Conservation (phyloP, 2,113 vertebrate species). For the Pedetes capensis region DNA sequence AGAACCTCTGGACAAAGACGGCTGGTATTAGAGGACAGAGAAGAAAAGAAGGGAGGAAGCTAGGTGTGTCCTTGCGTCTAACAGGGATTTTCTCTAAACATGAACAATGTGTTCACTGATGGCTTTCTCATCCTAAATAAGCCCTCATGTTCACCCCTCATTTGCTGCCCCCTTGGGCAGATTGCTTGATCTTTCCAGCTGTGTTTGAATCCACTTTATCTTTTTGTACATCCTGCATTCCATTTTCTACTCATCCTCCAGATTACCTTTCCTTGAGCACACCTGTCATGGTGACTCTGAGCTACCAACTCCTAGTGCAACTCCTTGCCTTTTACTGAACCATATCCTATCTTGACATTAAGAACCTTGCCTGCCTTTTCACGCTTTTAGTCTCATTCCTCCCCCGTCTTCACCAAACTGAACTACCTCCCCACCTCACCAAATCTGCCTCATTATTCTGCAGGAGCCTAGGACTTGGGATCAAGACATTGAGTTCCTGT, state of each 20-base stretch:
- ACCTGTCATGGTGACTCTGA: too few relatives aligned
- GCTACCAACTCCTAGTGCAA: not conserved
- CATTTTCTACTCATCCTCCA: too few relatives aligned
- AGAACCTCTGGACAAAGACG: too few relatives aligned
- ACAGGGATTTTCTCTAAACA: not conserved
- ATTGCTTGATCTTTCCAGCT: too few relatives aligned
- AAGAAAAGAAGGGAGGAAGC: not conserved
- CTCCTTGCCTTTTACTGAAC: not conserved
- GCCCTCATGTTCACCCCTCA: not conserved
- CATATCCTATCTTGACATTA: rapidly evolving
- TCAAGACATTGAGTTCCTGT: not conserved
- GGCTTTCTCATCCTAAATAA: not conserved
- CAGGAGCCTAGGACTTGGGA: not conserved
- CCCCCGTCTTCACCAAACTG: not conserved
- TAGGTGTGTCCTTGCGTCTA: not conserved
- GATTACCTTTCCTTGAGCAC: not conserved
- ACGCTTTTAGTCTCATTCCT: not conserved
- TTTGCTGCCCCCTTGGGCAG: too few relatives aligned
- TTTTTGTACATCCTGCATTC: rapidly evolving
- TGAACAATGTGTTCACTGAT: too few relatives aligned
- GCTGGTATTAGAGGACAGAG: not conserved
- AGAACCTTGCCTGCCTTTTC: not conserved
- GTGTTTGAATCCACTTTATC: not conserved
- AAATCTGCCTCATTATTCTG: not conserved
- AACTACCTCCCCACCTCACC: not conserved